Evolutionary conservation across 1,140 invertebrate species (phyloP).

Genomic region (Procambarus clarkii): DNA sequence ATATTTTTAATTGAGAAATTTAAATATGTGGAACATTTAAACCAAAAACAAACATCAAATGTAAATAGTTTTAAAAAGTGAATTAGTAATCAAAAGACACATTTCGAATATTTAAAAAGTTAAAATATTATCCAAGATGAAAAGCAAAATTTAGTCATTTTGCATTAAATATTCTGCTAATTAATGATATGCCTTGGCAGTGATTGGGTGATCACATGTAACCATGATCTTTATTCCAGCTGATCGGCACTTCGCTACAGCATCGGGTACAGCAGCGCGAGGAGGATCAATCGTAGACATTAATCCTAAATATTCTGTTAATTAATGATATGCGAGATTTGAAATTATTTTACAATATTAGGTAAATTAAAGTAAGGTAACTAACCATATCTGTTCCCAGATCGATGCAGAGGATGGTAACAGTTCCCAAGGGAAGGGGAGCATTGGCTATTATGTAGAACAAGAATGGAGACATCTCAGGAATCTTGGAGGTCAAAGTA

Average conservation of each 20-base stretch:
- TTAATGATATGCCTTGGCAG: not conserved
- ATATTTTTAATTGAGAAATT: too few relatives aligned
- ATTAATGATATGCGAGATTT: not conserved
- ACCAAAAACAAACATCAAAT: too few relatives aligned
- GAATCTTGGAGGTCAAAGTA: conserved; percentile 82
- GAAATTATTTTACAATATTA: not conserved
- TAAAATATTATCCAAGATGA: not conserved
- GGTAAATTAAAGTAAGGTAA: not conserved
- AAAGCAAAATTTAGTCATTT: not conserved
- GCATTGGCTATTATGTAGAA: conserved; percentile 79
- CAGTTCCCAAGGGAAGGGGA: conserved; percentile 78
- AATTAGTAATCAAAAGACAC: too few relatives aligned
- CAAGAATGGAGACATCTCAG: conserved; percentile 80
- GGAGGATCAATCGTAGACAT: too few relatives aligned
- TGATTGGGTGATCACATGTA: too few relatives aligned
- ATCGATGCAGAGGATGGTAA: conserved; percentile 78
- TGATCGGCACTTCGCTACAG: too few relatives aligned
- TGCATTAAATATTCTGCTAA: not conserved
- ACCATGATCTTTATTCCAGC: too few relatives aligned
- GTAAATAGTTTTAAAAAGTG: too few relatives aligned
- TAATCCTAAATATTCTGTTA: not conserved
- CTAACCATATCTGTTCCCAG: conserved; percentile 78
- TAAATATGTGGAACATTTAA: too few relatives aligned
- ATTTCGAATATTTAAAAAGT: not conserved
- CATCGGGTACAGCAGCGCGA: too few relatives aligned